phyloP scores from a whole-genome alignment of 92 coral and sea anemone genomes.

The Heteractis magnifica region DNA sequence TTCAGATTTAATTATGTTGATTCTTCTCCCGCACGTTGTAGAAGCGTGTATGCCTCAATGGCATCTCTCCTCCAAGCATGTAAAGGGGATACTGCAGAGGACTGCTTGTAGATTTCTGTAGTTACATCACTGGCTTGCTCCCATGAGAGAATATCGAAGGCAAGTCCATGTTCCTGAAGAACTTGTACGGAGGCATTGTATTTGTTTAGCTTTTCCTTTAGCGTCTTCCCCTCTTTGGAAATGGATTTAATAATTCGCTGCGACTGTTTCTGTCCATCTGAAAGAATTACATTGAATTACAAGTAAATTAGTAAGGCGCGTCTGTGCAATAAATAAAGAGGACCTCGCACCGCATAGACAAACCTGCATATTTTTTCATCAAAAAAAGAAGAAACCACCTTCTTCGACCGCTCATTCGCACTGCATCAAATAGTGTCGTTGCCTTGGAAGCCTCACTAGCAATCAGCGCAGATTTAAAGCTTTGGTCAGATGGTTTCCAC shows the following conservation, averaged over 20 bases:
- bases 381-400: conserved; percentile 63
- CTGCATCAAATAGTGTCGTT: conserved; percentile 39
- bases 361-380: conserved; percentile 62
- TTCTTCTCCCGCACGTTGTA: conserved; percentile 54
- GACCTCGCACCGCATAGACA: background rate
- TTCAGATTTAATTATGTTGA: conserved; percentile 36
- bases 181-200: conserved; percentile 60
- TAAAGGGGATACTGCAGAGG: conserved; percentile 15
- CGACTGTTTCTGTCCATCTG: conserved; percentile 67
- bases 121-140: conserved; percentile 54
- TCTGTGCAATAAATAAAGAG: background rate
- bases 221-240: conserved; percentile 46
- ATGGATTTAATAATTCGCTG: conserved; percentile 40
- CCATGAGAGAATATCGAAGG: conserved; percentile 46
- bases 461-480: conserved; percentile 37
- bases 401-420: conserved; percentile 51
- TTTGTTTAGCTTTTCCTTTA: conserved; percentile 33
- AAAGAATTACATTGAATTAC: conserved; percentile 1
- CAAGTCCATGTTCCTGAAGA: conserved; percentile 32
- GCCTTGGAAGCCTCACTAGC: conserved; percentile 49
- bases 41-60: conserved; percentile 41
- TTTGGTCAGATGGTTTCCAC: conserved; percentile 52
- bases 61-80: conserved; percentile 47
- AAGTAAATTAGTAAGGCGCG: conserved; percentile 7
- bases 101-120: conserved; percentile 25